A percentile compares a stretch with the other conserved stretches of the same genome.
phyloP scores from a whole-genome alignment of 2,888 invertebrate species.

The Phalangium opilio region DNA sequence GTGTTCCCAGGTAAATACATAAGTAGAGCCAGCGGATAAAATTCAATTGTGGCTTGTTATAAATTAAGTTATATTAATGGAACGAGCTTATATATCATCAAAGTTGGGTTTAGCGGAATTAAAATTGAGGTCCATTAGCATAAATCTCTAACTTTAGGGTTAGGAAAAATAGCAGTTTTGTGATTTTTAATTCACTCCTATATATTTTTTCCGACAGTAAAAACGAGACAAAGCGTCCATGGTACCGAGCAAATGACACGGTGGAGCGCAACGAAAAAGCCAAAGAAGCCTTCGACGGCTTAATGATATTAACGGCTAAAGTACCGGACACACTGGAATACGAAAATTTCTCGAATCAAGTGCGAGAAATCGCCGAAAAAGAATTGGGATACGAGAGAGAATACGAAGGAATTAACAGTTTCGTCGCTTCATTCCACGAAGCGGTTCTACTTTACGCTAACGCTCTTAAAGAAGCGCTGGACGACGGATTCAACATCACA shows the following conservation, averaged over 20 bases:
- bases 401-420: constrained; percentile 55
- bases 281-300: constrained; percentile 64
- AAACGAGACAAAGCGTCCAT: constrained; percentile 46
- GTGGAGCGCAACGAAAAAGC: constrained; percentile 67
- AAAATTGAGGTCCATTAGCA: no score
- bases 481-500: constrained; percentile 37
- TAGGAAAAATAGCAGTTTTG: no score
- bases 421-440: constrained; percentile 90
- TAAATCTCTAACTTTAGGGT: no score
- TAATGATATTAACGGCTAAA: constrained; percentile 73
- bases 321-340: constrained; percentile 48
- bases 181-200: no score
- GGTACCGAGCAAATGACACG: constrained; percentile 66
- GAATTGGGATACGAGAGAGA: constrained; percentile 29
- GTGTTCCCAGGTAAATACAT: no score
- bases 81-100: no score
- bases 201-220: no score
- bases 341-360: constrained; percentile 55
- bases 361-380: constrained; percentile 32
- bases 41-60: no score
- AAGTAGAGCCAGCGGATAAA: no score
- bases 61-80: no score
- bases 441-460: constrained; percentile 84
- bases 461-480: constrained; percentile 72
- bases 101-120: no score